Conservation (phyloP, 2,888 invertebrate genomes). For the Suillia variegata region DNA sequence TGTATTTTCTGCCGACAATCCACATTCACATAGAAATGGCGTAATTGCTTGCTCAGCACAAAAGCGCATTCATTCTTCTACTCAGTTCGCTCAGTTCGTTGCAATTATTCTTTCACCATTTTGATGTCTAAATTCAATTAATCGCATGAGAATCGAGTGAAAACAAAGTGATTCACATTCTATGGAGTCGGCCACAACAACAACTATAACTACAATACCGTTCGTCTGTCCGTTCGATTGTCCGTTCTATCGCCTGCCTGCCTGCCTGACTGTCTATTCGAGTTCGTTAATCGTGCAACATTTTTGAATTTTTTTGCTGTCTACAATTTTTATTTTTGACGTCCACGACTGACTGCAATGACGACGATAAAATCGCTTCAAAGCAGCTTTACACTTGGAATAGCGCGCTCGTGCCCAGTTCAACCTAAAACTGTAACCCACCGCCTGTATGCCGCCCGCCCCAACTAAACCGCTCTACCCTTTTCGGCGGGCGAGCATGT, state of each 20-base stretch:
- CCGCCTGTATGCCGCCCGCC: no score
- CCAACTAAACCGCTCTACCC: no score
- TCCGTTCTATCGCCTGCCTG: background rate
- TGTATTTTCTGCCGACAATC: no score
- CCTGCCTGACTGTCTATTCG: background rate
- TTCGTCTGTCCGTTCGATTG: background rate
- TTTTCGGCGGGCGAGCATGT: no score
- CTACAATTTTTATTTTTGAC: slow-evolving; percentile 3
- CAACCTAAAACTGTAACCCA: no score
- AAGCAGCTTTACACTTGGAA: no score
- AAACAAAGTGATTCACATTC: slow-evolving; percentile 10
- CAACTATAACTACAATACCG: background rate
- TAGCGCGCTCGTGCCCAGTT: no score
- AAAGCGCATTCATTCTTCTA: background rate
- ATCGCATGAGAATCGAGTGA: slow-evolving; percentile 28
- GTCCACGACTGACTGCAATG: background rate
- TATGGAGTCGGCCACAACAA: no score
- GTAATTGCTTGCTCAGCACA: background rate
- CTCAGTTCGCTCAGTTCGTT: background rate
- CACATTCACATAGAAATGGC: no score
- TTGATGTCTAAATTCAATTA: slow-evolving; percentile 42
- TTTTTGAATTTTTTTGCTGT: background rate
- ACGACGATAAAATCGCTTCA: no score
- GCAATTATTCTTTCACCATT: slow-evolving; percentile 15
- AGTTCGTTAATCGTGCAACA: slow-evolving; percentile 21